These are phyloP conservation scores for Tetropium fuscum DNA, from an alignment of 2,888 invertebrate species.

Conservation along the genomic window DNA sequence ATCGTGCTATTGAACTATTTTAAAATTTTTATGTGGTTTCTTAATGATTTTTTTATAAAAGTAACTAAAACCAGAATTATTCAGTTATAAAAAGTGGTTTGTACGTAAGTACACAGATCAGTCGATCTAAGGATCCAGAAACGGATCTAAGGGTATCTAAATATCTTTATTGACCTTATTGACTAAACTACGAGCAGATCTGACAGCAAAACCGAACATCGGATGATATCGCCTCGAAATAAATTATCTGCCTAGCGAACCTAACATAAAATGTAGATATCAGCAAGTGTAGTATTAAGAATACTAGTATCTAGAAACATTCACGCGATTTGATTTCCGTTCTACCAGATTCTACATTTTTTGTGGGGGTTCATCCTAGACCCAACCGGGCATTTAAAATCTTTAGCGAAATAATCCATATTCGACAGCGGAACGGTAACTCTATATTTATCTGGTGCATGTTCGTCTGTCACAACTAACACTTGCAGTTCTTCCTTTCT, in stretches of 20 bases:
- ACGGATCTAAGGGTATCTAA: slow-evolving; percentile 2
- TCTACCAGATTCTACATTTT: slow-evolving; percentile 75
- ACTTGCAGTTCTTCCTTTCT: slow-evolving; percentile 61
- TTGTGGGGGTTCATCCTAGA: slow-evolving; percentile 72
- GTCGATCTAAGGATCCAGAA: neutral
- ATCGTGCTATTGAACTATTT: neutral
- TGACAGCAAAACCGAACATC: neutral
- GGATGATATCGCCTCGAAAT: neutral
- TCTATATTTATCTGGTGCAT: slow-evolving; percentile 69
- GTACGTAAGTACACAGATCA: slow-evolving; percentile 1
- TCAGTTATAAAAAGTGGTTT: neutral
- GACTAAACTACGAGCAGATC: neutral
- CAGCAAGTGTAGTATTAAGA: neutral
- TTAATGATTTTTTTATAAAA: too few relatives aligned
- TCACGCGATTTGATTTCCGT: neutral
- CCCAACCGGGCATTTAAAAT: slow-evolving; percentile 72
- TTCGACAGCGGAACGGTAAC: slow-evolving; percentile 72
- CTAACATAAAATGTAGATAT: neutral
- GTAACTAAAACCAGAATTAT: neutral
- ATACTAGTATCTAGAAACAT: neutral
- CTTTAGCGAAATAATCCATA: slow-evolving; percentile 71
- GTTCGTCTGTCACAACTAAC: slow-evolving; percentile 62
- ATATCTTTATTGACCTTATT: neutral
- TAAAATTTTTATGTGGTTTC: neutral
- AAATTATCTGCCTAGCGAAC: neutral